phyloP scores from a whole-genome alignment of 53 echinoderm and acorn worm species.

The Antedon mediterranea region DNA sequence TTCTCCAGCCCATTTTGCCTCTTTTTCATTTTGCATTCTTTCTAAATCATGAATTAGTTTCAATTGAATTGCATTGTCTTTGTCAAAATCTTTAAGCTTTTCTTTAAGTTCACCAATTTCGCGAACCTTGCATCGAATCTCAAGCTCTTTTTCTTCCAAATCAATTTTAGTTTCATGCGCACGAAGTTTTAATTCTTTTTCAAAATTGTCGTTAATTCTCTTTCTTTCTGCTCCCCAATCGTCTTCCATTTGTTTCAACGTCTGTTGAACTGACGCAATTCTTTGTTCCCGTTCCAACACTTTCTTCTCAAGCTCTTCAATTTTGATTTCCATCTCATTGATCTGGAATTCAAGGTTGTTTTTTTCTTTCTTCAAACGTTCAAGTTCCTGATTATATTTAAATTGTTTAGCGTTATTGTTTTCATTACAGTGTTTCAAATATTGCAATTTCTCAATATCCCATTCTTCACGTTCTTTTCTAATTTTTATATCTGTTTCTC shows the following conservation, averaged over 20 bases:
- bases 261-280: background rate
- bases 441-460: slow-evolving; percentile 25
- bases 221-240: slow-evolving; percentile 2
- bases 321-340: slow-evolving; percentile 35
- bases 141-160: slow-evolving; percentile 44
- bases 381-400: slow-evolving; percentile 16
- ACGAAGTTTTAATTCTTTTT: slow-evolving; percentile 26
- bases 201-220: slow-evolving; percentile 25
- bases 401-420: background rate
- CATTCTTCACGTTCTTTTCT: slow-evolving; percentile 58
- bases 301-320: slow-evolving; percentile 34
- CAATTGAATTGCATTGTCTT: slow-evolving; percentile 1
- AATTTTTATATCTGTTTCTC: slow-evolving; percentile 38
- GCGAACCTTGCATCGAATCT: slow-evolving; percentile 44
- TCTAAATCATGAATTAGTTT: background rate
- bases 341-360: slow-evolving; percentile 49
- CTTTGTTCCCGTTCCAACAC: slow-evolving; percentile 37
- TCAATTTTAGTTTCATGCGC: slow-evolving; percentile 21
- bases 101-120: slow-evolving; percentile 53
- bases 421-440: background rate
- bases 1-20: background rate
- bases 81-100: slow-evolving; percentile 13
- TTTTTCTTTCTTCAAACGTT: slow-evolving; percentile 25
- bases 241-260: background rate
- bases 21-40: background rate